Conservation (phyloP, 2,888 invertebrate genomes). For the Eretmocerus hayati region DNA sequence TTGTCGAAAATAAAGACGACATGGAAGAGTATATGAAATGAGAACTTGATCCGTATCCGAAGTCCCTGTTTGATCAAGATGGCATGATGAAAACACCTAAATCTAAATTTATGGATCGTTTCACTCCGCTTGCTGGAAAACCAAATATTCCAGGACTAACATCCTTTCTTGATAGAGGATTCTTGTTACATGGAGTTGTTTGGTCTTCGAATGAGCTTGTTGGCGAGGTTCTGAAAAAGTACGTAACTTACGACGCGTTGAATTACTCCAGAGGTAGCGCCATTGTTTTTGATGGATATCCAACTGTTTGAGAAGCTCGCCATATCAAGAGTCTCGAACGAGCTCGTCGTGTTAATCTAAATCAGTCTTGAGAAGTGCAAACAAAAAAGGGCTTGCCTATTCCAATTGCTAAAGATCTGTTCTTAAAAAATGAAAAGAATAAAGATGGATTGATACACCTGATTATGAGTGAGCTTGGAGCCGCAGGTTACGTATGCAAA, state of each 20-base stretch:
- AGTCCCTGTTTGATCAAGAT: constrained; percentile 25
- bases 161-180: not conserved
- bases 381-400: too few relatives aligned
- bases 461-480: too few relatives aligned
- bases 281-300: not conserved
- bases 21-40: constrained; percentile 30
- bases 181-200: not conserved
- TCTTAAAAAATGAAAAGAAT: too few relatives aligned
- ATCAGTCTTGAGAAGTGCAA: too few relatives aligned
- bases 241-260: not conserved
- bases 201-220: not conserved
- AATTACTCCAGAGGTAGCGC: not conserved
- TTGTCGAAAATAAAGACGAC: constrained; percentile 26
- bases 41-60: constrained; percentile 32
- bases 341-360: too few relatives aligned
- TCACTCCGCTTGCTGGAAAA: not conserved
- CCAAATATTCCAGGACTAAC: not conserved
- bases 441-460: too few relatives aligned
- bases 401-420: too few relatives aligned
- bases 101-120: not conserved
- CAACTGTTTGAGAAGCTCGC: too few relatives aligned
- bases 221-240: not conserved
- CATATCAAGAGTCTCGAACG: too few relatives aligned
- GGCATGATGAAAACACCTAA: not conserved
- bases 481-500: too few relatives aligned